These are phyloP conservation scores for Tanytarsus gracilentus DNA, from an alignment of 2,888 invertebrate species.

Conservation along the genomic window DNA sequence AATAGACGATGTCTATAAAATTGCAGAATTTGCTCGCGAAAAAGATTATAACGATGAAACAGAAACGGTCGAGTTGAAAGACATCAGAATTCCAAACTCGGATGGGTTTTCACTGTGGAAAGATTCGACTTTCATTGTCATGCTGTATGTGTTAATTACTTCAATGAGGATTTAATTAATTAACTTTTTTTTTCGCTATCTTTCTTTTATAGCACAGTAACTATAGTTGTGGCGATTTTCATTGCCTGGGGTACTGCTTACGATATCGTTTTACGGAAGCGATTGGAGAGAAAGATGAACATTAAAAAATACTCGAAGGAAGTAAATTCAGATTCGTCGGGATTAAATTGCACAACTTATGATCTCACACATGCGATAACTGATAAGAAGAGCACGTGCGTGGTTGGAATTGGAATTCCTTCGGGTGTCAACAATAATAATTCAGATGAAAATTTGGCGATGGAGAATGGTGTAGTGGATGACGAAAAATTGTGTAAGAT, in stretches of 20 bases:
- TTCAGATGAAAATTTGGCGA: slow-evolving; percentile 52
- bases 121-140: slow-evolving; percentile 62
- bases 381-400: slow-evolving; percentile 35
- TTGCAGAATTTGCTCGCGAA: slow-evolving; percentile 49
- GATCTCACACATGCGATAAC: slow-evolving; percentile 42
- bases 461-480: slow-evolving; percentile 45
- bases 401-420: slow-evolving; percentile 42
- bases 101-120: slow-evolving; percentile 53
- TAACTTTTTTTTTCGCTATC: not conserved
- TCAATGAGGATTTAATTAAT: too few relatives aligned
- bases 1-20: slow-evolving; percentile 50
- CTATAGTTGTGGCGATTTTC: slow-evolving; percentile 46
- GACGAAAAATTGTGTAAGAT: slow-evolving; percentile 42
- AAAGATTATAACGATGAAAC: slow-evolving; percentile 36
- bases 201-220: slow-evolving; percentile 44
- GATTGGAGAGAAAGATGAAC: slow-evolving; percentile 34
- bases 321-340: slow-evolving; percentile 43
- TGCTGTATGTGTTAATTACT: slow-evolving; percentile 50
- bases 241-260: slow-evolving; percentile 60
- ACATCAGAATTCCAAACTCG: slow-evolving; percentile 60
- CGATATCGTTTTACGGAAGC: slow-evolving; percentile 48
- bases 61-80: slow-evolving; percentile 50
- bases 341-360: slow-evolving; percentile 45
- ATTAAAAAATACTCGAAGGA: slow-evolving; percentile 32
- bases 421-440: slow-evolving; percentile 46